phyloP scores from a whole-genome alignment of 1,140 invertebrate species.

The Marisa cornuarietis region DNA sequence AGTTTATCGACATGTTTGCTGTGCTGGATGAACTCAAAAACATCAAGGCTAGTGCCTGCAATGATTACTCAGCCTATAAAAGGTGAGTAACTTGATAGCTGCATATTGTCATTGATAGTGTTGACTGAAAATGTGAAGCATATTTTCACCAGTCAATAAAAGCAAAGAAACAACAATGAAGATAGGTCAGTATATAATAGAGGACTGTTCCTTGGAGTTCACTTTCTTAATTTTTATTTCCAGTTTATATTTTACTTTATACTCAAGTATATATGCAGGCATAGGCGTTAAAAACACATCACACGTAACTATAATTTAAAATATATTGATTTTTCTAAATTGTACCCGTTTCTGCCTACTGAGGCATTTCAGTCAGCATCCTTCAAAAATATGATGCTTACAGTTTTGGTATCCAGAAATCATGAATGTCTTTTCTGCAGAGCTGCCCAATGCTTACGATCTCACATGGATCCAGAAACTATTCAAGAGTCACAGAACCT shows the following conservation, averaged over 20 bases:
- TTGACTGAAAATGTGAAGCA: too few relatives aligned
- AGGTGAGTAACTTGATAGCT: slow-evolving; percentile 71
- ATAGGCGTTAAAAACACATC: too few relatives aligned
- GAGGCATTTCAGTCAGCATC: too few relatives aligned
- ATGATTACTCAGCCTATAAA: slow-evolving; percentile 98
- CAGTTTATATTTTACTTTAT: too few relatives aligned
- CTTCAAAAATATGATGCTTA: too few relatives aligned
- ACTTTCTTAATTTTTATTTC: background rate
- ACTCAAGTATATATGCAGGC: too few relatives aligned
- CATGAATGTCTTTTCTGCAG: slow-evolving; percentile 66
- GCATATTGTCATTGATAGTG: slow-evolving; percentile 26
- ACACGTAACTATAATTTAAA: too few relatives aligned
- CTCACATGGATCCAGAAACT: slow-evolving; percentile 83
- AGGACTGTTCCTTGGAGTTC: background rate
- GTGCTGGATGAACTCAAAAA: slow-evolving; percentile 99
- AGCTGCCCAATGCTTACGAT: slow-evolving; percentile 81
- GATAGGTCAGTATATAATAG: too few relatives aligned
- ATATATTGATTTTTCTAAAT: too few relatives aligned
- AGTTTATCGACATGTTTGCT: slow-evolving; percentile 99
- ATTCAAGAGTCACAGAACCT: slow-evolving; percentile 98
- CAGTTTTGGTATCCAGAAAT: too few relatives aligned
- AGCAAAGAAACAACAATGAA: slow-evolving; percentile 30
- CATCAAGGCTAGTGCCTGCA: slow-evolving; percentile 99
- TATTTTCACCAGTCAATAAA: too few relatives aligned
- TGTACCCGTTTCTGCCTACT: too few relatives aligned